A percentile compares a stretch with the other conserved stretches of the same genome.
Evolutionary conservation across 2,888 invertebrate genomes (phyloP).

Genomic region (Rotaria socialis): DNA sequence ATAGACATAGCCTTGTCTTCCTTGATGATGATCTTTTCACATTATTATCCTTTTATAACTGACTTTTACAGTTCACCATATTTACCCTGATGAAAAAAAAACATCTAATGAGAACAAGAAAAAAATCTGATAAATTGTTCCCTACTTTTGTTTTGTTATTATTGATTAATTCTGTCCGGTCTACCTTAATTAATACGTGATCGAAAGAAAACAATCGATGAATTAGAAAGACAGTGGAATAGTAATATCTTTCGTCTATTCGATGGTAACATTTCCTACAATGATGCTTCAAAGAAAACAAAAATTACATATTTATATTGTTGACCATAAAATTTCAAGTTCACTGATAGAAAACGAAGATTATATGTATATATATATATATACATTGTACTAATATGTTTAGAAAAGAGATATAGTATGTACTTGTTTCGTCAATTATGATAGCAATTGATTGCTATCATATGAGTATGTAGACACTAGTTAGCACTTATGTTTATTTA

Average conservation of each 20-base stretch:
- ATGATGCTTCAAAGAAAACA: neutral
- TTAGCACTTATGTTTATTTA: neutral
- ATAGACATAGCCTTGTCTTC: neutral
- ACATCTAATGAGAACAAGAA: neutral
- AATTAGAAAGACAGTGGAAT: neutral
- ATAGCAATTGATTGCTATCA: neutral
- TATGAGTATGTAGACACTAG: neutral
- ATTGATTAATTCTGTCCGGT: neutral
- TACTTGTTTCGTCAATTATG: neutral
- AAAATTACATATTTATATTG: neutral
- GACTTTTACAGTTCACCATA: neutral
- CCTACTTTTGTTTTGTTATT: too few species aligned
- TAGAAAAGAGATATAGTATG: neutral
- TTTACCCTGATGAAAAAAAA: neutral
- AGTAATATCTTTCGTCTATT: neutral
- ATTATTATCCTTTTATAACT: neutral
- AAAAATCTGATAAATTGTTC: neutral
- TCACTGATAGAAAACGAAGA: neutral
- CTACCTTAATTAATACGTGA: neutral
- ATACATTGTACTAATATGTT: too few species aligned
- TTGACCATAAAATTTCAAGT: neutral
- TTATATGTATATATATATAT: neutral
- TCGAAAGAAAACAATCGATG: neutral
- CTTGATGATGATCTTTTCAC: neutral
- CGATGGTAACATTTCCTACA: neutral